phyloP scores from a whole-genome alignment of 2,113 vertebrate genomes.

The Formicarius rufipectus region DNA sequence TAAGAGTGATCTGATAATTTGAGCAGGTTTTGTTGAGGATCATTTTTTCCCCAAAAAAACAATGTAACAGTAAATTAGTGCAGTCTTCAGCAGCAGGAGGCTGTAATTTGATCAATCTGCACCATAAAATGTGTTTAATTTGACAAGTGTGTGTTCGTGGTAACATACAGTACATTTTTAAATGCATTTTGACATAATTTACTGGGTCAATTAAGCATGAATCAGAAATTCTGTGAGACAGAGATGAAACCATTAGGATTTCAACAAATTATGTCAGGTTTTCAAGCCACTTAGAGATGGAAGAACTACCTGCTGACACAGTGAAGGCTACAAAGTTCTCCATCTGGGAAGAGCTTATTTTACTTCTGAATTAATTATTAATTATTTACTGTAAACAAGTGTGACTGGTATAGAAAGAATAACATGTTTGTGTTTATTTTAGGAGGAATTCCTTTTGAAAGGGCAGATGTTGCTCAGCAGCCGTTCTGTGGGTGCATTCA shows the following conservation, averaged over 20 bases:
- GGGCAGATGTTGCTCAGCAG: background rate
- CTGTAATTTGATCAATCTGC: constrained; percentile 38
- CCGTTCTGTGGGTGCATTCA: background rate
- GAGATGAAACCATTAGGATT: constrained; percentile 32
- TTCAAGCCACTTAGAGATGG: background rate
- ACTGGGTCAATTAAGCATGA: constrained; percentile 48
- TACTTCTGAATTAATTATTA: background rate
- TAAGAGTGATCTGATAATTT: background rate
- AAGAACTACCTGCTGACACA: background rate
- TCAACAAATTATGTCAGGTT: background rate
- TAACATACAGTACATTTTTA: background rate
- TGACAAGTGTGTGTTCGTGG: background rate
- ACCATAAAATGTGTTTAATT: constrained; percentile 11
- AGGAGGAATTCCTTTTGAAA: background rate
- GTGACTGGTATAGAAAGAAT: rapidly evolving
- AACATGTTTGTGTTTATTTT: background rate
- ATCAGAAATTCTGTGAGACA: background rate
- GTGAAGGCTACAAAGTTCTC: background rate
- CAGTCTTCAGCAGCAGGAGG: background rate
- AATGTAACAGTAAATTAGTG: background rate
- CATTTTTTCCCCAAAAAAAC: background rate
- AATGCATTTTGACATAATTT: constrained; percentile 42
- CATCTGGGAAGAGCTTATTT: background rate
- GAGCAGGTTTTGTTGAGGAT: background rate
- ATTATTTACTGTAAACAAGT: background rate